A percentile compares a stretch with the other conserved stretches of the same genome.
Evolutionary conservation across 2,113 vertebrate genomes (phyloP).

Genomic region (Seriola rivoliana): DNA sequence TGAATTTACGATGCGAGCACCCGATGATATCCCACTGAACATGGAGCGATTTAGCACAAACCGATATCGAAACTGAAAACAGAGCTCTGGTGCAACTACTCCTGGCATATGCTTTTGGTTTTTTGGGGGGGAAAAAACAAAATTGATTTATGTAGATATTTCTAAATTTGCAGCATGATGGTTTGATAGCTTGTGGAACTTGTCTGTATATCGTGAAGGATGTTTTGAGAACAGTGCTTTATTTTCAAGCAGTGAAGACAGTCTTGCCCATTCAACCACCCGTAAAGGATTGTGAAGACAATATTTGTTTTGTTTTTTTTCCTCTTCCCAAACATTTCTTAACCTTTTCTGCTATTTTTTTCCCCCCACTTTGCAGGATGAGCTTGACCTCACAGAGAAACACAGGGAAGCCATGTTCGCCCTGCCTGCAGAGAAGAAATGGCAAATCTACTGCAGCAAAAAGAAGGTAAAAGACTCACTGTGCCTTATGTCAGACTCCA

Average conservation of each 20-base stretch:
- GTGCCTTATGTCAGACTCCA: not conserved
- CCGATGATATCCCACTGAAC: conserved; percentile 17
- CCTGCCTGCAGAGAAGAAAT: conserved; percentile 90
- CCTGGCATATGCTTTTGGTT: conserved; percentile 38
- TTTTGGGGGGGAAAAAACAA: not conserved
- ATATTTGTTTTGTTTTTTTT: not conserved
- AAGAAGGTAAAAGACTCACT: conserved; percentile 89
- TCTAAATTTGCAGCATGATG: conserved; percentile 3
- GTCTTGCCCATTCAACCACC: not conserved
- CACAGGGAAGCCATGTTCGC: conserved; percentile 99
- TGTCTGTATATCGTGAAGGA: not conserved
- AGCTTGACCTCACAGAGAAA: conserved; percentile 97
- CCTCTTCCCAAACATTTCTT: not conserved
- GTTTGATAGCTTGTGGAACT: conserved; percentile 1
- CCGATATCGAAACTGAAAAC: conserved; percentile 22
- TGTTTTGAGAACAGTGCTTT: conserved; percentile 4
- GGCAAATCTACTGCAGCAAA: conserved; percentile 96
- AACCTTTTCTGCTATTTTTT: not conserved
- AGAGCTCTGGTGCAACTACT: conserved; percentile 16
- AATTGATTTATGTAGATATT: conserved; percentile 38
- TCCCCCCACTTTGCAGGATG: conserved; percentile 86
- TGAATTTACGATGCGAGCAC: conserved; percentile 32
- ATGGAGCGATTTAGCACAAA: conserved; percentile 6
- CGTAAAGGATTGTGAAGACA: not conserved
- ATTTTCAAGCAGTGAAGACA: not conserved